A percentile compares a stretch with the other conserved stretches of the same genome.
Evolutionary conservation across 92 coral and sea anemone species (phyloP).

Genomic region (Paramuricea clavata): DNA sequence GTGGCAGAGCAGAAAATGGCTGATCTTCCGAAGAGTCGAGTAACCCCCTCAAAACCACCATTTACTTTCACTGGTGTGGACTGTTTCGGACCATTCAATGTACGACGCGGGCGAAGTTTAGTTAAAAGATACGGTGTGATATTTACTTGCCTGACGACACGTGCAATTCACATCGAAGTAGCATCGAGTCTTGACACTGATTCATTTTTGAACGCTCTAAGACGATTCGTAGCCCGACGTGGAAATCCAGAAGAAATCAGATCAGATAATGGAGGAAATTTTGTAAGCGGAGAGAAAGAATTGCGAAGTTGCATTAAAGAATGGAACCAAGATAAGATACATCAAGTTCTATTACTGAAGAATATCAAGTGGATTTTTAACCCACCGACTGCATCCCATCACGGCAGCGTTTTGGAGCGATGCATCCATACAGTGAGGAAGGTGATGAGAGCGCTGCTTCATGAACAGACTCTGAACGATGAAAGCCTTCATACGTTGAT

Average conservation of each 20-base stretch:
- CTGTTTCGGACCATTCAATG: slow-evolving; percentile 30
- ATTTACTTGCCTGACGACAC: slow-evolving; percentile 27
- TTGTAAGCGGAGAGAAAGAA: slow-evolving; percentile 34
- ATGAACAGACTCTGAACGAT: slow-evolving; percentile 36
- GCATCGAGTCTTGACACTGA: not conserved
- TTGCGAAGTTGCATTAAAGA: slow-evolving; percentile 10
- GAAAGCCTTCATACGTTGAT: slow-evolving; percentile 41
- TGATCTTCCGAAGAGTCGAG: slow-evolving; percentile 28
- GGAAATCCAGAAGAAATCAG: slow-evolving; percentile 44
- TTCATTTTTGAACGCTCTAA: slow-evolving; percentile 12
- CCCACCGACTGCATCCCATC: slow-evolving; percentile 42
- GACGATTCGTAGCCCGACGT: slow-evolving; percentile 35
- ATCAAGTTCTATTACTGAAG: slow-evolving; percentile 11
- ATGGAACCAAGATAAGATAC: slow-evolving; percentile 43
- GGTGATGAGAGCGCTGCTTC: slow-evolving; percentile 7
- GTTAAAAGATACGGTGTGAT: slow-evolving; percentile 34
- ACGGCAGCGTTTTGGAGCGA: slow-evolving; percentile 48
- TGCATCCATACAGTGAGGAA: slow-evolving; percentile 22
- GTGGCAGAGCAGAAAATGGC: slow-evolving; percentile 38
- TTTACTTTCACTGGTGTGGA: slow-evolving; percentile 20
- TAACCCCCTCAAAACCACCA: slow-evolving; percentile 31
- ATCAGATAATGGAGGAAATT: slow-evolving; percentile 42
- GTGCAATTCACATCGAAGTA: not conserved
- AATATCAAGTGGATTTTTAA: slow-evolving; percentile 42
- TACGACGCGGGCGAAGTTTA: slow-evolving; percentile 29